Base-by-base conservation (phyloP, 2,888 invertebrate genomes). In the Tipula confusa region DNA sequence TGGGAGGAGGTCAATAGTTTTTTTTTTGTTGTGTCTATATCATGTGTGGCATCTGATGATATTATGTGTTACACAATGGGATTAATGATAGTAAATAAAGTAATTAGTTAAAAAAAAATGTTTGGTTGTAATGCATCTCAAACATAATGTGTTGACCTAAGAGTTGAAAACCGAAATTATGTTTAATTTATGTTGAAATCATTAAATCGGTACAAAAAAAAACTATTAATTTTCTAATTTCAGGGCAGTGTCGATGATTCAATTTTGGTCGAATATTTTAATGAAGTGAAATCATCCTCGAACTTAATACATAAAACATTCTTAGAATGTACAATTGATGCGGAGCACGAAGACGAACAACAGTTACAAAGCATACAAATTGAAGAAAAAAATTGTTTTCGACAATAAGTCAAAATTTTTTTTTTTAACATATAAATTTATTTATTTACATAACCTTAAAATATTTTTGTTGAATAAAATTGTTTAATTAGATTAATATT, bases 61-160 rank as follows among this genome's bases (percentile, higher is more conserved):
- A n/a, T n/a, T n/a, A n/a, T n/a, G n/a, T 11, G 64, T 64, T 64
- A 24, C 64, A 64, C 64, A 64, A 64, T 64, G 64, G 64, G 64
- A 64, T 24, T 64, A 18, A 64, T 64, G 64, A 64, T 24, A 64
- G 64, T 64, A 64, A 64, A 64, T 64, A 64, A 64, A 64, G 64
- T 64, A 64, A 64, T 64, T 64, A 64, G 24, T 9, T 64, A n/a
- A n/a, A n/a, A n/a, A n/a, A n/a, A n/a, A n/a, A n/a, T 64, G 18
- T 64, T 64, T 64, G 18, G 7, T 6, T 24, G 64, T 43, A 43
- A 43, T 43, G 15, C 1, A 15, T 43, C n/a, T n/a, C n/a, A 43
- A 15, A n/a, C n/a, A 2, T 43, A 15, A n/a, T 43, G 15, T 43
- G 11, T 36, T 36, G 64, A 64, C 64, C 9, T 15, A 64, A 64